phyloP scores from a whole-genome alignment of 2,113 vertebrate genomes.

The Cyanoramphus novaezelandiae region DNA sequence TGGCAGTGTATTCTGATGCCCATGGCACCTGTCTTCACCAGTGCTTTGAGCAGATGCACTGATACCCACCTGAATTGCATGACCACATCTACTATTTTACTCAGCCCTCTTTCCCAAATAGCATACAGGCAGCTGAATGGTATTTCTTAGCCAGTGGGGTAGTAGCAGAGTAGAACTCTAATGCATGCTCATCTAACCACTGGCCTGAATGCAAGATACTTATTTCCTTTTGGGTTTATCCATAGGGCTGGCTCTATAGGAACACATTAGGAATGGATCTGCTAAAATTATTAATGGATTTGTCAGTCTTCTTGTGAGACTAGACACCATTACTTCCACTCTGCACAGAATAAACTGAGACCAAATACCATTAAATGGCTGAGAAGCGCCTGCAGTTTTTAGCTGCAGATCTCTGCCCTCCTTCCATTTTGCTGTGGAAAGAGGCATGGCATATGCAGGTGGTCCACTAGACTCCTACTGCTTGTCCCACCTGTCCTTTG shows the following conservation, averaged over 20 bases:
- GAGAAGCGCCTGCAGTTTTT: not conserved
- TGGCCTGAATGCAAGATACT: not conserved
- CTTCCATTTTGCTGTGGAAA: not conserved
- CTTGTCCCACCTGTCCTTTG: not conserved
- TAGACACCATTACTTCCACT: not conserved
- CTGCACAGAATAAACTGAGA: not conserved
- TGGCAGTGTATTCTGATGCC: not conserved
- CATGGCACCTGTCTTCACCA: not conserved
- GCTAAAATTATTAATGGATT: not conserved
- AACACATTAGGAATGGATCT: not conserved
- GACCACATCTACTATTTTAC: not conserved
- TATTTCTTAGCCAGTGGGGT: not conserved
- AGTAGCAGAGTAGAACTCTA: not conserved
- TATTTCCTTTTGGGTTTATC: not conserved
- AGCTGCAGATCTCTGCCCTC: not conserved
- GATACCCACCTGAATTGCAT: not conserved
- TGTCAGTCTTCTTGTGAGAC: not conserved
- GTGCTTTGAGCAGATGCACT: not conserved
- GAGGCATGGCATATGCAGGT: not conserved
- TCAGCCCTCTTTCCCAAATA: not conserved
- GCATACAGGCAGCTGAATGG: accelerated
- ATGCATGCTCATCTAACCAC: not conserved
- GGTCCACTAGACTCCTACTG: not conserved
- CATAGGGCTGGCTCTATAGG: not conserved
- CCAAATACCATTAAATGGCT: not conserved